Conservation (phyloP, 1,140 invertebrate genomes). For the Heliconius eleuchia region DNA sequence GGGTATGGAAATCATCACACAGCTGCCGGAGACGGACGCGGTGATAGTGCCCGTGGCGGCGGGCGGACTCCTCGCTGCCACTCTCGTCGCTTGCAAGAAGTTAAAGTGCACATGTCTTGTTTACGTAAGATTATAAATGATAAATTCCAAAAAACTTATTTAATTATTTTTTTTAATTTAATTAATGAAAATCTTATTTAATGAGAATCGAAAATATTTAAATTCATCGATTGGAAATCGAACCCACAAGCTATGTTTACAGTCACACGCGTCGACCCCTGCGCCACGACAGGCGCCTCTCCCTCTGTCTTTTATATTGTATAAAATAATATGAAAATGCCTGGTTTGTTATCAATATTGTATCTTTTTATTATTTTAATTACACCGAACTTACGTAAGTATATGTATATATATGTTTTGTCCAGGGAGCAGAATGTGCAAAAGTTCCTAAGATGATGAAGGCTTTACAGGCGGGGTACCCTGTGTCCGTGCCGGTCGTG, state of each 20-base stretch:
- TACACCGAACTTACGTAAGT: background rate
- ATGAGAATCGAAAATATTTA: no score
- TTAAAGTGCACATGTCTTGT: conserved; percentile 73
- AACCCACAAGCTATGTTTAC: no score
- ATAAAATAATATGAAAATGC: no score
- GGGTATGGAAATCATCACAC: conserved; percentile 68
- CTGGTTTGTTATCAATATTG: background rate
- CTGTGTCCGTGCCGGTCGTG: conserved; percentile 50
- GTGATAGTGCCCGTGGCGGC: conserved; percentile 64
- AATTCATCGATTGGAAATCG: no score
- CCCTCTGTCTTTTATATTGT: no score
- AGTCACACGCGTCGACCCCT: no score
- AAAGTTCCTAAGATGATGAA: conserved; percentile 73
- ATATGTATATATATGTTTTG: conserved; percentile 3
- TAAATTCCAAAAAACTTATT: no score
- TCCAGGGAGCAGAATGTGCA: conserved; percentile 66
- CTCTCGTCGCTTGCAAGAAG: conserved; percentile 69
- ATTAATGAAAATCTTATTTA: no score
- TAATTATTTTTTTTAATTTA: no score
- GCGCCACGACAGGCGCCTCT: no score
- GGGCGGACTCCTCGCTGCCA: conserved; percentile 58
- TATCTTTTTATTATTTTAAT: background rate
- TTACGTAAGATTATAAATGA: conserved; percentile 53
- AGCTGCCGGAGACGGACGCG: conserved; percentile 69
- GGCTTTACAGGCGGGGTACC: conserved; percentile 61